These are phyloP conservation scores for Indicator indicator DNA, from an alignment of 2,113 vertebrate genomes.

Conservation along the genomic window DNA sequence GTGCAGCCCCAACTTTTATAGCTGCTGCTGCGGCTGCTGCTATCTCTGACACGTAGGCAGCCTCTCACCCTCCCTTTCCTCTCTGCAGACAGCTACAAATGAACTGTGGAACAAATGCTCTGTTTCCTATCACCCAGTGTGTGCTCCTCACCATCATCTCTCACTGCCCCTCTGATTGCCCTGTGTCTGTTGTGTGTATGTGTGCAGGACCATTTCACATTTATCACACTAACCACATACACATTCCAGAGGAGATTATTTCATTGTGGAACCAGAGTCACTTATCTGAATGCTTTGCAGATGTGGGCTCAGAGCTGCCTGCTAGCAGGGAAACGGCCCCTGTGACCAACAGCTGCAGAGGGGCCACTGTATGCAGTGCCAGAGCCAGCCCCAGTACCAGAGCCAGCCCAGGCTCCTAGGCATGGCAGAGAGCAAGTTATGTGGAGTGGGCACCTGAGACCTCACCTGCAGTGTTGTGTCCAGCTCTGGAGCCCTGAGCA, in stretches of 20 bases:
- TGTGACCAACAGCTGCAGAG: neutral
- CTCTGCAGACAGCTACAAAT: conserved; percentile 56
- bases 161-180: conserved; percentile 9
- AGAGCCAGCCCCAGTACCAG: neutral
- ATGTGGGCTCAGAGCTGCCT: neutral
- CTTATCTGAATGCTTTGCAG: conserved; percentile 21
- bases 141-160: conserved; percentile 15
- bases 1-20: conserved; percentile 9
- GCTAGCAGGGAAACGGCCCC: neutral
- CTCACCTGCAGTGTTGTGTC: too few species aligned
- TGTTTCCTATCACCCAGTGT: conserved; percentile 41
- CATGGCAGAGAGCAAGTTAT: neutral
- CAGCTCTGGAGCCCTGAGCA: too few species aligned
- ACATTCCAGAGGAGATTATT: conserved; percentile 45
- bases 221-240: conserved; percentile 11
- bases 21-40: conserved; percentile 16
- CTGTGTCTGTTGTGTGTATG: neutral
- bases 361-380: neutral
- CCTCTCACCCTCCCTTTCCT: conserved; percentile 19
- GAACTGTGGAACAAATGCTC: conserved; percentile 43
- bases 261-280: conserved; percentile 10
- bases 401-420: neutral
- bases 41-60: conserved; percentile 19
- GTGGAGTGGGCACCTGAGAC: neutral
- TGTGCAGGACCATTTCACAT: neutral